Evolutionary conservation across 2,797 vertebrate genomes (phyloP).

Genomic region (Lagorchestes hirsutus): DNA sequence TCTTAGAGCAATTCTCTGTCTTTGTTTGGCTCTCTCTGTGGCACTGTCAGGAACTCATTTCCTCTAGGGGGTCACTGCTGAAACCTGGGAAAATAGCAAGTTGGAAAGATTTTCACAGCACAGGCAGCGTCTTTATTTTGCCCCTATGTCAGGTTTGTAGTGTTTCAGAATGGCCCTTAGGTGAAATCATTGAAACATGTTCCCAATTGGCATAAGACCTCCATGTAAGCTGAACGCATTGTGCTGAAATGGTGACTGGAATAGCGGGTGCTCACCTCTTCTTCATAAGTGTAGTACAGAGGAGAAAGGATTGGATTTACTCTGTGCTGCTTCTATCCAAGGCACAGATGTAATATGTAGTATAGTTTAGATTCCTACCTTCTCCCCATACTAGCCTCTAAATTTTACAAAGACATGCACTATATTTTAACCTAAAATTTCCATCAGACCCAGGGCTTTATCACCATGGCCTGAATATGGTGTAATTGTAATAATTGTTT

Average conservation of each 20-base stretch:
- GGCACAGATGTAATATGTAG: not conserved
- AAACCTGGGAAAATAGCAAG: conserved; percentile 11
- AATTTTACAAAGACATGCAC: not conserved
- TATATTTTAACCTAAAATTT: not conserved
- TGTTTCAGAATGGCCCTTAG: not conserved
- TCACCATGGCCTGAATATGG: not conserved
- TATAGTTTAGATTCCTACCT: not conserved
- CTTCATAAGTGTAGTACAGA: not conserved
- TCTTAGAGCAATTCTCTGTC: accelerated
- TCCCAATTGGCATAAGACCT: not conserved
- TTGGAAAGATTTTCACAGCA: not conserved
- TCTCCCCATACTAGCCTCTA: not conserved
- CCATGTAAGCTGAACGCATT: not conserved
- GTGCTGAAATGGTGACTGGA: not conserved
- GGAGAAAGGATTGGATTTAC: not conserved
- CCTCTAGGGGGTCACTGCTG: not conserved
- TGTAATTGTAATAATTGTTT: not conserved
- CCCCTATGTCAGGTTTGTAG: not conserved
- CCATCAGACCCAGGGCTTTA: not conserved
- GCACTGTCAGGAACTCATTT: not conserved
- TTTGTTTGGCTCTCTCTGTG: not conserved
- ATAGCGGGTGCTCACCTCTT: not conserved
- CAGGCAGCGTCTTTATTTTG: not conserved
- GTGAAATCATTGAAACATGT: not conserved
- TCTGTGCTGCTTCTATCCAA: not conserved